A percentile compares a stretch with the other conserved stretches of the same genome.
Evolutionary conservation across 2,888 invertebrate species (phyloP).

Genomic region (Glaucopsyche alexis): DNA sequence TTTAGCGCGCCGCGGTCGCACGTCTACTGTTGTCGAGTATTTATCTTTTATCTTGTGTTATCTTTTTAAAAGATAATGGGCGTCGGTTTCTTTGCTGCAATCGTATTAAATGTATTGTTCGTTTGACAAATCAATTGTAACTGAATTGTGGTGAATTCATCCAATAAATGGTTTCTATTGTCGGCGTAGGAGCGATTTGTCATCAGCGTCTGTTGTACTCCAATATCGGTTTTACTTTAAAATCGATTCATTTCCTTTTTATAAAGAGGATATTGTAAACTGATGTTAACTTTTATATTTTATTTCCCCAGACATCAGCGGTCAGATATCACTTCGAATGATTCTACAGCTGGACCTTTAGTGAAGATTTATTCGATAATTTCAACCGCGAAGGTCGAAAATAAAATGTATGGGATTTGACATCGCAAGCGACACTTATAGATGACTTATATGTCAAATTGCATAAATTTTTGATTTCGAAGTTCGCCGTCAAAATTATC

Average conservation of each 20-base stretch:
- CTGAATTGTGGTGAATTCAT: conserved; percentile 16
- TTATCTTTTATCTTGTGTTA: neutral
- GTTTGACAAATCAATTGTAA: conserved; percentile 25
- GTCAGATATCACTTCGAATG: too few species aligned
- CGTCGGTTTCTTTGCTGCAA: conserved; percentile 19
- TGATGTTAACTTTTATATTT: neutral
- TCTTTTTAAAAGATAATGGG: conserved; percentile 10
- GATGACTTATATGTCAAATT: too few species aligned
- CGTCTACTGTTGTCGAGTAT: neutral
- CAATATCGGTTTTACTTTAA: conserved; percentile 6
- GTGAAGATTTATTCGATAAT: too few species aligned
- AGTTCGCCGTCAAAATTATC: too few species aligned
- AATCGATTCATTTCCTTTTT: neutral
- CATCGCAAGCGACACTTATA: too few species aligned
- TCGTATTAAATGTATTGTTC: conserved; percentile 20
- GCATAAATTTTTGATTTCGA: too few species aligned
- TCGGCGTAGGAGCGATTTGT: conserved; percentile 1
- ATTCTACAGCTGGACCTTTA: too few species aligned
- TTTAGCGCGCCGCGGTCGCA: conserved; percentile 36
- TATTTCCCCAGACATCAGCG: neutral
- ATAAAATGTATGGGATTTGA: too few species aligned
- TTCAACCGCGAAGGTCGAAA: too few species aligned
- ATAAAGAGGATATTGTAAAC: neutral
- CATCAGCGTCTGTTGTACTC: conserved; percentile 16
- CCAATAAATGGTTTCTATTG: conserved; percentile 19